Conservation (phyloP, 1,140 invertebrate species). For the Hylaeus anthracinus region DNA sequence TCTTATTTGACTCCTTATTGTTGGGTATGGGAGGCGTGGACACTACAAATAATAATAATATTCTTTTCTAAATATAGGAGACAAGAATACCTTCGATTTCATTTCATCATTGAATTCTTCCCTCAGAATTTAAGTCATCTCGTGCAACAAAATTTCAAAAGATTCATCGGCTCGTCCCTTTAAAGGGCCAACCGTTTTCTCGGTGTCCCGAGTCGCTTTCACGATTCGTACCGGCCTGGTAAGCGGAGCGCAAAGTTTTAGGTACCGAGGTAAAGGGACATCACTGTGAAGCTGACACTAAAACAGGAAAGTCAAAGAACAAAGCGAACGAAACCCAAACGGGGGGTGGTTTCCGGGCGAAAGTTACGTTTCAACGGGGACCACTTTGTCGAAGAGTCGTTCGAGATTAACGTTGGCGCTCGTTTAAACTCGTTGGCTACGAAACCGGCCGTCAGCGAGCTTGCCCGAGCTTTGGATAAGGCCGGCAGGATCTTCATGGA, state of each 20-base stretch:
- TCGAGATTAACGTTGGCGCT: constrained; percentile 3
- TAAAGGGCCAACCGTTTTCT: neutral
- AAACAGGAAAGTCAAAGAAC: constrained; percentile 1
- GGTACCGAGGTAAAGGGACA: neutral
- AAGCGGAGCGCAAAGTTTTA: neutral
- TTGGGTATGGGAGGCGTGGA: too few relatives aligned
- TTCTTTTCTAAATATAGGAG: too few relatives aligned
- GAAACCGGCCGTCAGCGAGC: constrained; percentile 52
- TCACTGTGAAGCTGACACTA: neutral
- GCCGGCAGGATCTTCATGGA: constrained; percentile 16
- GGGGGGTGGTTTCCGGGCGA: neutral
- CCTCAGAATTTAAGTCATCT: too few relatives aligned
- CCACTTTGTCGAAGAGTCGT: neutral
- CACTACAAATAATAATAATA: too few relatives aligned
- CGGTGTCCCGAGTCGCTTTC: too few relatives aligned
- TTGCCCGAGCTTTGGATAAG: constrained; percentile 66
- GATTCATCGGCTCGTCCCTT: neutral
- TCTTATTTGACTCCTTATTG: too few relatives aligned
- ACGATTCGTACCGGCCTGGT: neutral
- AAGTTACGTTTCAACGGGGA: constrained; percentile 1
- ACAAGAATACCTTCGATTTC: too few relatives aligned
- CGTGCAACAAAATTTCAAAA: too few relatives aligned
- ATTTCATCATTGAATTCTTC: too few relatives aligned
- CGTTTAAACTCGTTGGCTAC: constrained; percentile 44
- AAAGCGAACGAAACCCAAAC: neutral